These are phyloP conservation scores for Maconellicoccus hirsutus DNA, from an alignment of 1,140 invertebrate species.

Conservation along the genomic window DNA sequence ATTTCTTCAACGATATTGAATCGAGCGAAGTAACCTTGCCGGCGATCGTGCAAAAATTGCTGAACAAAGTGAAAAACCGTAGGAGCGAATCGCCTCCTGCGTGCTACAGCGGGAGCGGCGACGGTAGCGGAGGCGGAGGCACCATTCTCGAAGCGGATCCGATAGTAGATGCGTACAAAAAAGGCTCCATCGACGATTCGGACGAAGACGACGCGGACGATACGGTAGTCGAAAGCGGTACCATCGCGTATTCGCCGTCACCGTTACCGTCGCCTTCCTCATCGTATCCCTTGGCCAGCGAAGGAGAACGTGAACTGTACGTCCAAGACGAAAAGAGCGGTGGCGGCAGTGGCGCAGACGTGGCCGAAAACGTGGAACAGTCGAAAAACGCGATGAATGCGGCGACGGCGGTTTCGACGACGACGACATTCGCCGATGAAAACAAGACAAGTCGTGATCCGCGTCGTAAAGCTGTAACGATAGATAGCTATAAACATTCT, in stretches of 20 bases:
- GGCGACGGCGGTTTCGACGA: not conserved
- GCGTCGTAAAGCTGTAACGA: not conserved
- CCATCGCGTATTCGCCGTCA: not conserved
- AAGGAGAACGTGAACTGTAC: too few species aligned
- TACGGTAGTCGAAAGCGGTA: not conserved
- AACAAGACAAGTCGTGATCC: not conserved
- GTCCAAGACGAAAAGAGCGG: not conserved
- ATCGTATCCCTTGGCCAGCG: not conserved
- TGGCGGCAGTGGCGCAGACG: not conserved
- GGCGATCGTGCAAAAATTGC: not conserved
- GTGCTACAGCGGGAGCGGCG: not conserved
- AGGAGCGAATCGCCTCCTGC: not conserved
- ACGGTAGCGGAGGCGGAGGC: not conserved
- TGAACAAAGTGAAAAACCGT: not conserved
- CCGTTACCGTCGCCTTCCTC: too few species aligned
- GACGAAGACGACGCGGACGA: not conserved
- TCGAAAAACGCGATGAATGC: not conserved
- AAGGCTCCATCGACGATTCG: not conserved
- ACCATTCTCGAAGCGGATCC: not conserved
- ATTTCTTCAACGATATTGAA: not conserved
- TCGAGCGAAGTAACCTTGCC: not conserved
- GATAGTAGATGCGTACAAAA: constrained; percentile 5
- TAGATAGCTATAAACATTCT: not conserved
- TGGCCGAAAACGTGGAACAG: not conserved
- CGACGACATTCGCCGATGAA: not conserved